phyloP scores from a whole-genome alignment of 30 jellyfish, hydroid and myxozoan species.

The Hydractinia echinata region DNA sequence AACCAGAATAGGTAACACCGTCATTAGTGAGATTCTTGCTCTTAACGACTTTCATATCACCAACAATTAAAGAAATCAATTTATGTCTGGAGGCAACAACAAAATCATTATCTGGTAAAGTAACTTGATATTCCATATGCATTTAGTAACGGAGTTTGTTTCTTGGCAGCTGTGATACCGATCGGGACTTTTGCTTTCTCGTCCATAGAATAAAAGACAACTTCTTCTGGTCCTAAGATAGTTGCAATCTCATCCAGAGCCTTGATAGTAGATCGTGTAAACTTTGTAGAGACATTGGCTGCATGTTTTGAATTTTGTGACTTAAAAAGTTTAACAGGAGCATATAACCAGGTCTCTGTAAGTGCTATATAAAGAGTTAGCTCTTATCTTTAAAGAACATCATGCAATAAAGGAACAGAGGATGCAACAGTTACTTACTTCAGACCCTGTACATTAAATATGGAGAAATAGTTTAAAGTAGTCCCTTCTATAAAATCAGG shows the following conservation, averaged over 20 bases:
- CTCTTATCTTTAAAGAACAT: too few species aligned
- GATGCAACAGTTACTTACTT: too few species aligned
- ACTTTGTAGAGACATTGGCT: slow-evolving; percentile 46
- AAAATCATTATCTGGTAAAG: slow-evolving; percentile 24
- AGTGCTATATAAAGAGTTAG: too few species aligned
- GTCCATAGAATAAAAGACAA: slow-evolving; percentile 36
- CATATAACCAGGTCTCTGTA: not conserved
- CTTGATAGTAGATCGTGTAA: slow-evolving; percentile 31
- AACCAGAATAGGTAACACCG: slow-evolving; percentile 49
- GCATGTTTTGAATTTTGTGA: slow-evolving; percentile 53
- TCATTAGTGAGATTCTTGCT: slow-evolving; percentile 50
- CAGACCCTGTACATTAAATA: too few species aligned
- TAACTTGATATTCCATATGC: slow-evolving; percentile 51
- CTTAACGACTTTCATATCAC: slow-evolving; percentile 48
- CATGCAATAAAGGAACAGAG: too few species aligned
- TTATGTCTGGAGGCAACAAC: slow-evolving; percentile 47
- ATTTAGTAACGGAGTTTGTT: slow-evolving; percentile 44
- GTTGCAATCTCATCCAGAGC: slow-evolving; percentile 38
- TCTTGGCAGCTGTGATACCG: slow-evolving; percentile 58
- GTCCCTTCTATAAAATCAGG: too few species aligned
- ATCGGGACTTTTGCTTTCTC: slow-evolving; percentile 58
- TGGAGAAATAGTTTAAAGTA: too few species aligned
- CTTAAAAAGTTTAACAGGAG: slow-evolving; percentile 53
- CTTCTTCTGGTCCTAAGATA: slow-evolving; percentile 16
- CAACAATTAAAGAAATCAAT: slow-evolving; percentile 30